Percentiles rank a stretch among this genome's conserved stretches.
Evolutionary conservation across 2,888 invertebrate genomes (phyloP).

Genomic region (Thereva nobilitata): DNA sequence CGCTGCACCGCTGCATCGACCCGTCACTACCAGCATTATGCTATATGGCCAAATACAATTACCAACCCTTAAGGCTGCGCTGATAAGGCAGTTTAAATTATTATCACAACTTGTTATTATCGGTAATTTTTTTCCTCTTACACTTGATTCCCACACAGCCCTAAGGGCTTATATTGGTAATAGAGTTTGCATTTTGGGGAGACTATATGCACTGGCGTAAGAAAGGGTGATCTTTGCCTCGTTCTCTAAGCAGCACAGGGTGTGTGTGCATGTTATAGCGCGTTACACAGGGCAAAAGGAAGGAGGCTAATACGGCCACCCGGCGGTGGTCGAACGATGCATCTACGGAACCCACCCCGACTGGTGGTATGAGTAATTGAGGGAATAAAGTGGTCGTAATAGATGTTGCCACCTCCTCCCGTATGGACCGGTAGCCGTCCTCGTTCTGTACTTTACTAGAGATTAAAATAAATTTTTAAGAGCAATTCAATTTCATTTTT

Average conservation of each 20-base stretch:
- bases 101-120: slow-evolving; percentile 34
- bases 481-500: slow-evolving; percentile 33
- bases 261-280: background rate
- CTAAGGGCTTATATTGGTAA: slow-evolving; percentile 14
- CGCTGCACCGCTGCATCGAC: background rate
- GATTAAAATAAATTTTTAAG: slow-evolving; percentile 37
- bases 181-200: slow-evolving; percentile 1
- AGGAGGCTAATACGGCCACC: slow-evolving; percentile 1
- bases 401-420: slow-evolving; percentile 13
- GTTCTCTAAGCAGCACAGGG: no score
- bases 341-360: slow-evolving; percentile 22
- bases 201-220: background rate
- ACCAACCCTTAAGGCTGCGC: background rate
- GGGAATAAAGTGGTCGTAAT: slow-evolving; percentile 33
- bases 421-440: background rate
- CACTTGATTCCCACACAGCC: slow-evolving; percentile 12
- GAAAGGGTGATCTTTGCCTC: no score
- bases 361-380: slow-evolving; percentile 34
- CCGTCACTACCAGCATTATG: slow-evolving; percentile 14
- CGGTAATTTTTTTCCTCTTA: slow-evolving; percentile 6
- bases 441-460: slow-evolving; percentile 11
- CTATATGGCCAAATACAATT: slow-evolving; percentile 36
- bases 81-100: slow-evolving; percentile 33
- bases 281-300: slow-evolving; percentile 4
- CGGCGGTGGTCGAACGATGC: slow-evolving; percentile 9